Base-by-base conservation (phyloP, 92 coral and sea anemone species). In the Parazoanthus swiftii region DNA sequence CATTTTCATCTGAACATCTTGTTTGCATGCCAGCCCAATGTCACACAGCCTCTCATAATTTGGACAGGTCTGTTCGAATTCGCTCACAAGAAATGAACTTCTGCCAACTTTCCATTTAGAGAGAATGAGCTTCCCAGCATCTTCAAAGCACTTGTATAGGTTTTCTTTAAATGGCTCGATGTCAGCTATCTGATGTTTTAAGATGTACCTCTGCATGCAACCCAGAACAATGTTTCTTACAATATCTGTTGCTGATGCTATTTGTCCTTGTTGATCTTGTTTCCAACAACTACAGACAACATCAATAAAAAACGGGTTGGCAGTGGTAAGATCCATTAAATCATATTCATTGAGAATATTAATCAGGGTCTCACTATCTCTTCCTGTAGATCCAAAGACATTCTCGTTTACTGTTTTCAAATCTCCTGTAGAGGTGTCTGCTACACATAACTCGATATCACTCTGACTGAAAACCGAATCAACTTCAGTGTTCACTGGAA, bases 1-100 rank as follows among this genome's bases (percentile, higher is more conserved):
- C 77, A 82, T 67, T 43, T 42, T 42, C 86, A 82, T 82, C 2
- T 67, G 46, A 39, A 82, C 25, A n/a, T 82, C 86, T n/a, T 82
- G 86, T 43, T 67, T 82, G 36, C 51, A 6, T 25, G 86, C 58
- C 5, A 82, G 86, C 54, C 86, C 86, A 67, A 82, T 42, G n/a
- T 82, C 63, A 46, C 76, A 82, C 77, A 82, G 65, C 76, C 3
- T 82, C n/a, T 42, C 77, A 43, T 82, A 82, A 25, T 67, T 44
- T 2, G 86, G 86, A 42, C 86, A 82, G 36, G 25, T 36, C 21
- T 23, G 76, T 67, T 43, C 39, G 39, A 82, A 38, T 68, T 66
- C 76, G 65, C 39, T 42, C 77, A 82, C 14, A 11, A 8, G n/a
- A 68, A 82, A 82, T 0, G 25, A 68, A 21, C 39, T 23, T 46